Base-by-base conservation (phyloP, 2,888 invertebrate species). In the Lamproptera curius region DNA sequence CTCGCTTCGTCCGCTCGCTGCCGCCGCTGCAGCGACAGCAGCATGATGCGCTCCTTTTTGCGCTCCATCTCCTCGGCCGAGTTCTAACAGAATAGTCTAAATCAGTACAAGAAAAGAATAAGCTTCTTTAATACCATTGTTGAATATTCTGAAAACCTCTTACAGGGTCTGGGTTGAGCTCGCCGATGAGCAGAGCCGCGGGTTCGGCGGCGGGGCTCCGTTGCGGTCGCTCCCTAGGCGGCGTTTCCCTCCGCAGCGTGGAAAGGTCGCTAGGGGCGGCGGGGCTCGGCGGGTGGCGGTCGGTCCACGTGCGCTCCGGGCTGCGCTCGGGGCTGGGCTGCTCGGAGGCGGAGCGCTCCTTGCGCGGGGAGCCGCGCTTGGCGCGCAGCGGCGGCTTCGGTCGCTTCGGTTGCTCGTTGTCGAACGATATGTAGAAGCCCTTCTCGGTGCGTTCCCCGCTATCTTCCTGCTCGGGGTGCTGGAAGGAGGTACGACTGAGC, bases 341-440 rank as follows among this genome's bases (percentile, higher is more conserved):
- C 16, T 59, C 65, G 2, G 76, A 78, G n/a, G 65, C 48, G 1
- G 73, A 56, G 36, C 63, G 57, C 11, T 95, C 94, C 76, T 95
- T 95, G 67, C 93, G 93, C 0, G 95, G 95, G 4, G 95, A 95
- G 26, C 87, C 88, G 49, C 92, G 90, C 71, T 95, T 95, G 50
- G 90, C 90, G 56, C 96, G 88, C 43, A 97, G 82, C 11, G 95
- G 95, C 1, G 97, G 97, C 76, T 97, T 97, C 11, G 96, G 95
- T 65, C 96, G 90, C 71, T 95, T 95, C 11, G 96, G 96, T 63
- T 93, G 92, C 48, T 95, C 95, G 72, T 94, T 93, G 71, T 97
- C 97, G 73, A 98, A 97, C 42, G 96, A 95, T 69, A 98, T 96
- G 77, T 97, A 97, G 84, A 98, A 98, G 20, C 95, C 95, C 75